phyloP scores from a whole-genome alignment of 2,797 vertebrate genomes.

The Tenualosa ilisha region DNA sequence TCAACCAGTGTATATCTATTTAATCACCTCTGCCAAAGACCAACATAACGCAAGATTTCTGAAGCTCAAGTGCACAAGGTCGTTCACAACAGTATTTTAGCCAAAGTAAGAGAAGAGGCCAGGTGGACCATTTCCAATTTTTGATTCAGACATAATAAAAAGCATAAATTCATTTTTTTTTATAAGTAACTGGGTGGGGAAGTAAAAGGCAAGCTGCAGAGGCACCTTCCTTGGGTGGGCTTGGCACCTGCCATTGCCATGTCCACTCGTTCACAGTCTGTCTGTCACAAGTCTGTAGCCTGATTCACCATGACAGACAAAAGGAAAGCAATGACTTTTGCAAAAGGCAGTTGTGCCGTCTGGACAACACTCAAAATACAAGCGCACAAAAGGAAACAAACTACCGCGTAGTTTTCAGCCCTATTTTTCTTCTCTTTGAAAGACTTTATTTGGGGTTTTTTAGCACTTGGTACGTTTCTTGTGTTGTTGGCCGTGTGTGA shows the following conservation, averaged over 20 bases:
- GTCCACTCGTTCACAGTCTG: background rate
- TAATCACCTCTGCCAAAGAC: background rate
- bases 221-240: background rate
- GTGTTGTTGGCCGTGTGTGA: constrained; percentile 44
- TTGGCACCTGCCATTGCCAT: background rate
- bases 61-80: background rate
- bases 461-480: constrained; percentile 17
- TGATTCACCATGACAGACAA: background rate
- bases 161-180: background rate
- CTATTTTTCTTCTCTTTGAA: constrained; percentile 29
- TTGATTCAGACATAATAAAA: background rate
- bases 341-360: background rate
- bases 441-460: background rate
- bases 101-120: background rate
- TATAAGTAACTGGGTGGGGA: background rate
- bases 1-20: background rate
- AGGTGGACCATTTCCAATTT: background rate
- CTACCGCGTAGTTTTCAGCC: background rate
- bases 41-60: background rate
- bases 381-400: constrained; percentile 68
- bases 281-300: background rate
- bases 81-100: background rate
- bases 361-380: constrained; percentile 65
- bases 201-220: background rate
- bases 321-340: background rate